Evolutionary conservation across 2,113 vertebrate species (phyloP).

Genomic region (Cairina moschata): DNA sequence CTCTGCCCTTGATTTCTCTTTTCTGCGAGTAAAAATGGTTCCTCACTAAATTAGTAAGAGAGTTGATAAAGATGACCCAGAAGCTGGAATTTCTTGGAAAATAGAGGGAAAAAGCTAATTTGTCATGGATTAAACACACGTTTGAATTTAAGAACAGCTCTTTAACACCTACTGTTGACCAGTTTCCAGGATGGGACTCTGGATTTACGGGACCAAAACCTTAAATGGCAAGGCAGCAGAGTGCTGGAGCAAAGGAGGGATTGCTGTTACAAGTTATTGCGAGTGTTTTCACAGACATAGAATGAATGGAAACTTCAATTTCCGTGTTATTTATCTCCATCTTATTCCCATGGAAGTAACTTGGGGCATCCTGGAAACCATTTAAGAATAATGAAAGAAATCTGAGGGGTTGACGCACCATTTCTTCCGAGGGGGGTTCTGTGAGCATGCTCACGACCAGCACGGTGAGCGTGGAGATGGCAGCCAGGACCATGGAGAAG

Average conservation of each 20-base stretch:
- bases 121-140: background rate
- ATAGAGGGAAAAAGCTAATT: conserved; percentile 14
- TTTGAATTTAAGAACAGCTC: background rate
- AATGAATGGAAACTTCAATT: background rate
- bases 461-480: conserved; percentile 78
- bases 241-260: background rate
- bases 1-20: conserved; percentile 22
- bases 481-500: conserved; percentile 88
- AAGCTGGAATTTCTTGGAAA: conserved; percentile 39
- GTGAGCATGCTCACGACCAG: conserved; percentile 84
- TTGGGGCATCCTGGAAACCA: background rate
- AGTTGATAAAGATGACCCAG: conserved; percentile 30
- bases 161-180: background rate
- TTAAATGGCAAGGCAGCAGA: background rate
- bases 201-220: background rate
- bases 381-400: background rate
- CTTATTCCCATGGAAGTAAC: fast-evolving
- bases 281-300: background rate
- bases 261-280: background rate
- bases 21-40: conserved; percentile 17
- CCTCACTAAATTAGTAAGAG: conserved; percentile 27
- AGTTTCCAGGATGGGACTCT: background rate
- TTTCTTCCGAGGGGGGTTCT: conserved; percentile 77
- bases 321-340: background rate
- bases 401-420: conserved; percentile 47